Evolutionary conservation across 2,113 vertebrate genomes (phyloP), one percentile per base, ranked within the genome.

Genomic region (Myotis brandtii): DNA sequence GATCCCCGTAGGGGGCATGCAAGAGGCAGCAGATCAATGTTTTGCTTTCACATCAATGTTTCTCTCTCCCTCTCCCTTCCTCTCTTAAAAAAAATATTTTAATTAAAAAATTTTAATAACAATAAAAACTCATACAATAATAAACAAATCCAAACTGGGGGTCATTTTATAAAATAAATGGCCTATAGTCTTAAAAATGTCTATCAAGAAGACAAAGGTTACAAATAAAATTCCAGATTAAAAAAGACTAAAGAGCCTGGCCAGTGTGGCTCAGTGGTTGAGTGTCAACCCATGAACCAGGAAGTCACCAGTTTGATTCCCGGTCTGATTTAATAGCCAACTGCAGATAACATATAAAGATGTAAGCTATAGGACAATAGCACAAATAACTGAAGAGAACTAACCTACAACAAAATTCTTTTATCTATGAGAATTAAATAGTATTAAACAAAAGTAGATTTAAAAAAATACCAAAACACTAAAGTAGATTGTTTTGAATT

Each of bases 141-240:
- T 3, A 62, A 12, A 48, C 20, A 67, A 86, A 86, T 23, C 32
- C 66, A 86, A 94, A 85, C 16, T 72, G n/a, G 43, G 13, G n/a
- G 20, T 66, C 34, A 66, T 86, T 80, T 75, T 91, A 91, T 54
- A 95, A 85, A 81, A 77, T 69, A 40, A 91, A 64, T 81, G 56
- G n/a, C n/a, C n/a, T 30, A 27, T 8, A 73, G 46, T 46, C n/a
- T 64, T 34, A 80, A 40, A 86, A 91, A 46, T 73, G 30, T 66
- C 75, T 66, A 54, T 73, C 66, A 86, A 72, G 40, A 86, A 80
- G 14, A 90, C 56, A 79, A 70, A 84, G 43, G 3, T 20, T 73
- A 2, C 50, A 93, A 88, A 40, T 37, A 75, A 83, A 37, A 77
- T 52, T 91, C 52, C 21, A 90, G 18, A 70, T 40, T 89, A 34